Evolutionary conservation across 2,888 invertebrate species (phyloP), one percentile per base, ranked within the genome.

Genomic region (Stenotaenia linearis): DNA sequence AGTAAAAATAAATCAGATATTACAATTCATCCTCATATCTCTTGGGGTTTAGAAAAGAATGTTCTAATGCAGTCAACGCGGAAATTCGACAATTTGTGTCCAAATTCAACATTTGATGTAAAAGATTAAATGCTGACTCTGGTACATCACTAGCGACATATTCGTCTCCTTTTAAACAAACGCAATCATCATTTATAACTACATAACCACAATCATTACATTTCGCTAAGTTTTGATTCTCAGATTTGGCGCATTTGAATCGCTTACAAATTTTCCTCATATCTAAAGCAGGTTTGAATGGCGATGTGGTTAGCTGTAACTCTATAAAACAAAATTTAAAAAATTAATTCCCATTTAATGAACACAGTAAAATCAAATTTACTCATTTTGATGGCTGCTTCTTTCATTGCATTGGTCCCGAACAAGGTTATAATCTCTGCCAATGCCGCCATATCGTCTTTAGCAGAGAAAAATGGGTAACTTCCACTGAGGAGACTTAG

Each of bases 401-500:
- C 88, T 82, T 90, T 90, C 83, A 95, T 90, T 82, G 90, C 88
- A 75, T 88, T 89, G 79, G 91, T 91, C 28, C 96, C 96, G 84
- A 95, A 91, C 82, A 96, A 88, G 79, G 92, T 91, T 35, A 92
- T 90, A 81, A 95, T 92, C 89, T 96, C 95, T 75, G 93, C 92
- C 56, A 96, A 87, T 80, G 94, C 94, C 40, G 92, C 89, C 81
- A 90, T 87, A 85, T 93, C 93, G 86, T 94, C 94, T 37, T 91
- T 90, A 25, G 94, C 93, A 83, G 92, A 91, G 86, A 96, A 93
- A 86, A 96, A 92, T 78, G 94, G 94, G 88, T 93, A 94, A 12
- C 94, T 91, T 61, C 91, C 91, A 83, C 92, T 92, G 45, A 96
- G 88, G 82, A 94, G 89, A 78, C 91, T 91, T 5, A 93, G 88